Conservation (phyloP, 2,888 invertebrate genomes). For the Synergus japonicus region DNA sequence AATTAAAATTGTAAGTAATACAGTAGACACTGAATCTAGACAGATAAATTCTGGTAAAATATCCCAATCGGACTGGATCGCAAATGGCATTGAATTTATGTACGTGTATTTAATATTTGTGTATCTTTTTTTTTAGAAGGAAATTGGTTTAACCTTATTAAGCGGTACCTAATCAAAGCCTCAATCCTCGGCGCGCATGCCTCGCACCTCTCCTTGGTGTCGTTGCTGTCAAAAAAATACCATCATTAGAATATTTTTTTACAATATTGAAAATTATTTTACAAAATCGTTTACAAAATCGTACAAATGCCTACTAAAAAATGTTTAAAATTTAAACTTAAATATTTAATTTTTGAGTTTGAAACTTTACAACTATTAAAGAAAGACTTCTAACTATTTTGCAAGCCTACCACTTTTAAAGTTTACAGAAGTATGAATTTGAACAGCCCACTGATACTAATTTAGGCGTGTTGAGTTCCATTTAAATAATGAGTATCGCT, state of each 20-base stretch:
- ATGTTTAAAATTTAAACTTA: no score
- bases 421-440: no score
- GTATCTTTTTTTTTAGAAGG: constrained; percentile 63
- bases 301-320: no score
- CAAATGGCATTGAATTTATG: constrained; percentile 67
- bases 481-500: no score
- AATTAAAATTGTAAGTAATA: constrained; percentile 74
- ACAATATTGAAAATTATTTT: not conserved
- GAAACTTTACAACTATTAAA: no score
- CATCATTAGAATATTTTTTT: constrained; percentile 39
- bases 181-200: constrained; percentile 89
- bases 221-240: constrained; percentile 81
- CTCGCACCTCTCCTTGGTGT: constrained; percentile 91
- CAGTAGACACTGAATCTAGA: constrained; percentile 76
- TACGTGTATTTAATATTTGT: constrained; percentile 59
- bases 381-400: no score
- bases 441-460: no score
- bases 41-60: constrained; percentile 72
- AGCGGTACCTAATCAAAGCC: constrained; percentile 68
- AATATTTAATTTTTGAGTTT: no score
- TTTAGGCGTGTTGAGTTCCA: no score
- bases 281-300: no score
- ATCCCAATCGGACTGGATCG: constrained; percentile 70
- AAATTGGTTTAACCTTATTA: constrained; percentile 74
- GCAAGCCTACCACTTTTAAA: no score